phyloP scores from a whole-genome alignment of 2,113 vertebrate genomes.

The Siniperca knerii region DNA sequence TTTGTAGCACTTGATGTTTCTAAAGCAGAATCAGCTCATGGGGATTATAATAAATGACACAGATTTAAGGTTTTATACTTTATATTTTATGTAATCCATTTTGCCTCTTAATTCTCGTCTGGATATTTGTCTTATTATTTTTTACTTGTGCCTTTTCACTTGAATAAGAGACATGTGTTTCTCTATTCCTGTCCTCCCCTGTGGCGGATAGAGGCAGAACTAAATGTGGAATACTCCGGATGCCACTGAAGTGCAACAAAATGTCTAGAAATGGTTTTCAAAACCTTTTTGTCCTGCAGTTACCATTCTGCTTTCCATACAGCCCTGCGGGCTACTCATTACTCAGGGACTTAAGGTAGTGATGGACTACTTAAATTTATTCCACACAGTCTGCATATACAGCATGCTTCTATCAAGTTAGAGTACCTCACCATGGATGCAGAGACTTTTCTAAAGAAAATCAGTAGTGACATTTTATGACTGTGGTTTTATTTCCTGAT shows the following conservation, averaged over 20 bases:
- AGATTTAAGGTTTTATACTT: constrained; percentile 65
- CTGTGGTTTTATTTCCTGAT: constrained; percentile 27
- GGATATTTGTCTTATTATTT: constrained; percentile 38
- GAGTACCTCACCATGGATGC: background rate
- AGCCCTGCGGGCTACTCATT: constrained; percentile 59
- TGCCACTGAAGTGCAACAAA: constrained; percentile 55
- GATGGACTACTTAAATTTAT: constrained; percentile 66
- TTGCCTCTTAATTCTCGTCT: constrained; percentile 49
- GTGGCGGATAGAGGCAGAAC: constrained; percentile 26
- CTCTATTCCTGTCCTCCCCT: constrained; percentile 17
- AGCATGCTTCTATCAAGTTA: constrained; percentile 24
- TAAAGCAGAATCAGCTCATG: constrained; percentile 35
- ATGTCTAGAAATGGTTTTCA: constrained; percentile 43
- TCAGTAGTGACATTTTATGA: constrained; percentile 33
- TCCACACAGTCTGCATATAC: constrained; percentile 35
- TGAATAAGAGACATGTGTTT: constrained; percentile 36
- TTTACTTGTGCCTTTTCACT: constrained; percentile 23
- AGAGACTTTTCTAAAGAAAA: constrained; percentile 15
- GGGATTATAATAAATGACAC: constrained; percentile 59
- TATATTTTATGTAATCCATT: constrained; percentile 60
- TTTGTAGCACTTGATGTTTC: constrained; percentile 39
- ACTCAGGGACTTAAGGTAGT: constrained; percentile 57
- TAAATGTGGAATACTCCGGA: constrained; percentile 59
- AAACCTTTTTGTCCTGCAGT: constrained; percentile 61
- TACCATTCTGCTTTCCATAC: constrained; percentile 61